phyloP scores from a whole-genome alignment of 2,797 vertebrate genomes.

The Anabacerthia variegaticeps region DNA sequence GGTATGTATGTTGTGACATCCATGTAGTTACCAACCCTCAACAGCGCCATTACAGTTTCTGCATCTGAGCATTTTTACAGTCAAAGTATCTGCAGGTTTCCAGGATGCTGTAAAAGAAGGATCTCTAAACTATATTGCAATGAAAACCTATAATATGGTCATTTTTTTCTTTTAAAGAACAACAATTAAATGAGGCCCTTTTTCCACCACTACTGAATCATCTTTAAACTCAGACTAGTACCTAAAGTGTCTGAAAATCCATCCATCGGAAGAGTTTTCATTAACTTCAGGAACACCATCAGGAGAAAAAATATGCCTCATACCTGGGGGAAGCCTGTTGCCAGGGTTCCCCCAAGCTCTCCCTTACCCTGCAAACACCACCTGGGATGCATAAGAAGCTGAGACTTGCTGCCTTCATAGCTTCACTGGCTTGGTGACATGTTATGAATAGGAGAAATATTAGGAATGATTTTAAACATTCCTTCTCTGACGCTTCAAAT shows the following conservation, averaged over 20 bases:
- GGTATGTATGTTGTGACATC: not conserved
- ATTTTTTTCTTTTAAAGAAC: not conserved
- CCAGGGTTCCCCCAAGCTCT: not conserved
- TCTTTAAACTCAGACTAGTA: not conserved
- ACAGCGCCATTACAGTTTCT: not conserved
- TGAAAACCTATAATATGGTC: not conserved
- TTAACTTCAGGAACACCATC: not conserved
- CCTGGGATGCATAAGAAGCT: slow-evolving; percentile 52
- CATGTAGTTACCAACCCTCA: not conserved
- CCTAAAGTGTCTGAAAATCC: not conserved
- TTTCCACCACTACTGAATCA: not conserved
- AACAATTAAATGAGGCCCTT: not conserved
- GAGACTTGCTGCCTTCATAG: slow-evolving; percentile 47
- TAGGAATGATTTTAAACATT: slow-evolving; percentile 85
- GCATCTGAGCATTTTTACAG: not conserved
- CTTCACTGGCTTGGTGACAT: slow-evolving; percentile 65
- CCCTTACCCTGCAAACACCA: not conserved
- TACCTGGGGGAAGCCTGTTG: not conserved
- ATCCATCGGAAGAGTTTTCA: not conserved
- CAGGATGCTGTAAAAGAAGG: not conserved
- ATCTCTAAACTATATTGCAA: not conserved
- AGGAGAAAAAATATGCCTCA: not conserved
- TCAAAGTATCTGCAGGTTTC: not conserved
- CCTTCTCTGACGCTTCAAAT: slow-evolving; percentile 81
- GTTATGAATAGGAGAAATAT: slow-evolving; percentile 75